Percentiles rank a stretch among this genome's conserved stretches.
phyloP scores from a whole-genome alignment of 2,113 vertebrate species.

The Channa maculata region DNA sequence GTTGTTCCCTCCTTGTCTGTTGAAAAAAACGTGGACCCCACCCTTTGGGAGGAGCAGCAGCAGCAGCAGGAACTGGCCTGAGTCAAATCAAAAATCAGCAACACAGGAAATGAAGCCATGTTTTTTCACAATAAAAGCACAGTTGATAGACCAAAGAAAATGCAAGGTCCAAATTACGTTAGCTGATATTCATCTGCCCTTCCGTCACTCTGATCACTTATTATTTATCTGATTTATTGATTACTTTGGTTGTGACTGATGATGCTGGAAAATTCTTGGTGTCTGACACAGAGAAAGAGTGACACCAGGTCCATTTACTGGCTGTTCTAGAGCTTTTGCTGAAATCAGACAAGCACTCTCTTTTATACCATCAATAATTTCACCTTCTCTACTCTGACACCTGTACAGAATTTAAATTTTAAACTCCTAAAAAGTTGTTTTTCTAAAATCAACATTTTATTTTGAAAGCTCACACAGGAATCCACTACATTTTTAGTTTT shows the following conservation, averaged over 20 bases:
- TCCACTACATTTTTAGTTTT: background rate
- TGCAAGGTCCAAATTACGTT: too few relatives aligned
- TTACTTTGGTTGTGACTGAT: too few relatives aligned
- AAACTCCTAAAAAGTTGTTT: background rate
- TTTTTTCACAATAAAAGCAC: conserved; percentile 29
- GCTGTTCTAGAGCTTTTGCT: too few relatives aligned
- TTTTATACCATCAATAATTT: background rate
- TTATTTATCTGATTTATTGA: background rate
- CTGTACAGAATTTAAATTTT: too few relatives aligned
- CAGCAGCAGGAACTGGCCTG: conserved; percentile 13
- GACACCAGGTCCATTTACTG: too few relatives aligned
- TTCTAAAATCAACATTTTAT: background rate
- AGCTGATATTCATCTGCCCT: too few relatives aligned
- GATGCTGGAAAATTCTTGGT: too few relatives aligned
- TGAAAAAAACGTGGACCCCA: conserved; percentile 32
- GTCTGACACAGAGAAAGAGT: too few relatives aligned
- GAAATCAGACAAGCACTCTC: too few relatives aligned
- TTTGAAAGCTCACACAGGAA: conserved; percentile 30
- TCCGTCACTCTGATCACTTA: background rate
- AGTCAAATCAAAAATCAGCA: background rate
- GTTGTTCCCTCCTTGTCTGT: background rate
- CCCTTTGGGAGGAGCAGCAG: too few relatives aligned
- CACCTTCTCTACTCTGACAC: too few relatives aligned
- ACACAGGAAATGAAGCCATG: background rate
- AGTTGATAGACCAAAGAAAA: background rate